Evolutionary conservation across 2,797 vertebrate genomes (phyloP), one percentile per base, ranked within the genome.

Genomic region (Urosaurus nigricauda): DNA sequence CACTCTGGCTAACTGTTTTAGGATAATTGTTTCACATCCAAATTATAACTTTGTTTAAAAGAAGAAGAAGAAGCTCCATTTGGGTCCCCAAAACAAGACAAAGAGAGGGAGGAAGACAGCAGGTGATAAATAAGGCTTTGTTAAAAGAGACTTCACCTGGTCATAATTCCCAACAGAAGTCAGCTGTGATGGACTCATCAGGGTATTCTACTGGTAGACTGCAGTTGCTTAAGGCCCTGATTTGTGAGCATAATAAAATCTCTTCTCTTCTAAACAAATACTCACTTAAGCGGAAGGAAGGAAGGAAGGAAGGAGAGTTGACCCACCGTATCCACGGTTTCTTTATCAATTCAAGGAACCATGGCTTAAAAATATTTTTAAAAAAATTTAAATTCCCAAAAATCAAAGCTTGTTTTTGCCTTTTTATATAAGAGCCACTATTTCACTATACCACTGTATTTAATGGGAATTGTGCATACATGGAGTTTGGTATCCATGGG

Each of bases 1-100:
- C 94, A 95, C 95, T 96, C 95, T 92, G 94, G 95, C 96, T 97
- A 97, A 96, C 95, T 96, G 96, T 96, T 97, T 97, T 96, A 97
- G 94, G 95, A 89, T 97, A 97, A 97, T 97, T 96, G 94, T 96
- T 97, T 97, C 93, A 93, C 95, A 94, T 96, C 94, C 94, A 96
- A 96, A 97, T 96, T 94, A 97, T 96, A 97, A 96, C 94, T 95
- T 96, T 94, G 95, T 94, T 35, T 24, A 43, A 74, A 74, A 71
- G 81, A 51, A 51, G 47, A 51, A 51, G 8, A 9, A 51, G 8
- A 96, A 96, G 95, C 91, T 79, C 94, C 94, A 96, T 89, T 91
- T 93, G 94, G 95, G 95, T 47, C 84, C 95, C 96, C 93, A 93
- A 91, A 94, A 79, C 88, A 60, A 91, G 89, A 95, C 91, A 95